Percentiles rank a stretch among this genome's conserved stretches.
These are phyloP conservation scores for Morpho achilles DNA, from an alignment of 2,888 invertebrate species.

Conservation along the genomic window DNA sequence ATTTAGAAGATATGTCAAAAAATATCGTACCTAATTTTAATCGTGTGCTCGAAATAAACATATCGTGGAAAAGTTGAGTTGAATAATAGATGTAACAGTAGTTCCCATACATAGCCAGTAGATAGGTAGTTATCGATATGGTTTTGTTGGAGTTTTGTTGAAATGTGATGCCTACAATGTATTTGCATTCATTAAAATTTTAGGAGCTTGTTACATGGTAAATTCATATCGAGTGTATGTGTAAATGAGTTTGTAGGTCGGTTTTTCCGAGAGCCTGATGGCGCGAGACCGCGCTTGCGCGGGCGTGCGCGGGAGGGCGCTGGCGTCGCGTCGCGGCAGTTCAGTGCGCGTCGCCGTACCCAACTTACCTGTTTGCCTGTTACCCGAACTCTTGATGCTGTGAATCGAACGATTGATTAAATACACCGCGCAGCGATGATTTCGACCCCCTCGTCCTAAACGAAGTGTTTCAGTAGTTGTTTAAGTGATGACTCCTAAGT, in stretches of 20 bases:
- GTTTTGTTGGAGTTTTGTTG: not conserved
- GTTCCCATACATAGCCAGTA: too few species aligned
- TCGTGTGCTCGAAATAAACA: too few species aligned
- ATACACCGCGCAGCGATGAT: constrained; percentile 49
- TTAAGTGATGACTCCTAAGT: constrained; percentile 56
- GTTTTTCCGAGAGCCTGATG: constrained; percentile 29
- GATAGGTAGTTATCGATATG: too few species aligned
- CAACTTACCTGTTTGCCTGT: constrained; percentile 43
- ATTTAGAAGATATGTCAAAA: not conserved
- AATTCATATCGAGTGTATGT: constrained; percentile 34
- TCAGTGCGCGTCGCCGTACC: constrained; percentile 57
- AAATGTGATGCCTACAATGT: constrained; percentile 16
- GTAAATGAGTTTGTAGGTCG: constrained; percentile 49
- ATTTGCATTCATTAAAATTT: constrained; percentile 26
- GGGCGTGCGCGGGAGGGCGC: constrained; percentile 52
- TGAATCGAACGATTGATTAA: constrained; percentile 51
- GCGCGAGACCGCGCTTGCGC: constrained; percentile 36
- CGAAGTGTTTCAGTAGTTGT: constrained; percentile 55
- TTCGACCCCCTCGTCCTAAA: constrained; percentile 39
- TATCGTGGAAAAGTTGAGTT: too few species aligned
- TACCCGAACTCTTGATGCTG: constrained; percentile 36
- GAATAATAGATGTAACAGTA: not conserved
- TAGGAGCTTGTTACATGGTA: constrained; percentile 24
- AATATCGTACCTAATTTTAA: too few species aligned
- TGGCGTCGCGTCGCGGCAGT: constrained; percentile 51